A percentile compares a stretch with the other conserved stretches of the same genome.
Evolutionary conservation across 1,140 invertebrate species (phyloP).

Genomic region (Notospermus geniculatus): DNA sequence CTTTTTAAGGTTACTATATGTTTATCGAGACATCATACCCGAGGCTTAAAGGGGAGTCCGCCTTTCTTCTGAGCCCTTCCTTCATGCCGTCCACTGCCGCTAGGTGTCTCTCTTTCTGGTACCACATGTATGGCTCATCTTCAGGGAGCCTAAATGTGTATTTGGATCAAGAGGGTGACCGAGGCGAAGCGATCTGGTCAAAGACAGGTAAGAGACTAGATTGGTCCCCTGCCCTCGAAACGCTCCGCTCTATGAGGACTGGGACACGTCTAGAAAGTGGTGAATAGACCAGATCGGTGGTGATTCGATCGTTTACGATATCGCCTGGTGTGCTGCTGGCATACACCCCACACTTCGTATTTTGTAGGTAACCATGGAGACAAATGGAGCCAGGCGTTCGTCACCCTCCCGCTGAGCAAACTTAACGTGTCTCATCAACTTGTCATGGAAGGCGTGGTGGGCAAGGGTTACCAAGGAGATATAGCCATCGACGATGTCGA

Average conservation of each 20-base stretch:
- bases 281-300: too few relatives aligned
- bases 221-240: too few relatives aligned
- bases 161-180: too few relatives aligned
- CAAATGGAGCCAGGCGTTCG: conserved; percentile 20
- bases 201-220: too few relatives aligned
- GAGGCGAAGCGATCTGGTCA: too few relatives aligned
- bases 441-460: conserved; percentile 43
- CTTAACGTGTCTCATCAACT: conserved; percentile 23
- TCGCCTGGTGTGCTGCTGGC: too few relatives aligned
- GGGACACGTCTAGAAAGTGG: too few relatives aligned
- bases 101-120: conserved; percentile 39
- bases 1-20: conserved; percentile 26
- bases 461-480: conserved; percentile 35
- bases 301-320: too few relatives aligned
- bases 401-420: conserved; percentile 16
- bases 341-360: too few relatives aligned
- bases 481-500: conserved; percentile 52
- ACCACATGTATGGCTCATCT: conserved; percentile 45
- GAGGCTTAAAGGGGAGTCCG: conserved; percentile 27
- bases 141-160: conserved; percentile 33
- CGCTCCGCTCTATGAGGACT: too few relatives aligned
- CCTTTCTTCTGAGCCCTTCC: conserved; percentile 25
- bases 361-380: too few relatives aligned
- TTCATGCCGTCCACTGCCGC: conserved; percentile 23
- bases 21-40: conserved; percentile 37